These are phyloP conservation scores for Diorhabda sublineata DNA, from an alignment of 1,140 invertebrate species.

Conservation along the genomic window DNA sequence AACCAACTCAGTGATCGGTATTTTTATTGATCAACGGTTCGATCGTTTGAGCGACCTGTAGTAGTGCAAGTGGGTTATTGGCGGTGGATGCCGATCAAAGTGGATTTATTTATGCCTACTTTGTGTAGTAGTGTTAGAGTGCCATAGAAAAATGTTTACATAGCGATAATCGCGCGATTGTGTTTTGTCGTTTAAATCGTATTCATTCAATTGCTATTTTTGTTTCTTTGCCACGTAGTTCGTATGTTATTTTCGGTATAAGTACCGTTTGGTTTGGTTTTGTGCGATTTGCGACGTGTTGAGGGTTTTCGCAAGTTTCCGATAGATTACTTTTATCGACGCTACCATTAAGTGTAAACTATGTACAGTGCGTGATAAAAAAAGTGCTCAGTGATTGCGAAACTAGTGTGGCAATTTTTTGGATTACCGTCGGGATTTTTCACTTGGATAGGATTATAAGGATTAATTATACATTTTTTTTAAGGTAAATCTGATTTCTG, in stretches of 20 bases:
- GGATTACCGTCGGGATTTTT: no score
- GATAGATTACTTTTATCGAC: no score
- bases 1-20: not conserved
- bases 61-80: not conserved
- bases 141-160: slow-evolving; percentile 16
- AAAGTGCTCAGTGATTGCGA: not conserved
- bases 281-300: slow-evolving; percentile 9
- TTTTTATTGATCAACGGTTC: not conserved
- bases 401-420: not conserved
- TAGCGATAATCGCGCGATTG: slow-evolving; percentile 18
- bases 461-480: no score
- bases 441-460: no score
- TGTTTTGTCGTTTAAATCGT: slow-evolving; percentile 8
- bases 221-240: slow-evolving; percentile 17
- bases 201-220: slow-evolving; percentile 9
- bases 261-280: slow-evolving; percentile 11
- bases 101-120: slow-evolving; percentile 11
- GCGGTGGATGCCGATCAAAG: not conserved
- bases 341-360: not conserved
- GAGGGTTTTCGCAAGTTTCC: not conserved
- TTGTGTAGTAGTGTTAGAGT: slow-evolving; percentile 14
- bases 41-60: not conserved
- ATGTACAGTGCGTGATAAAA: not conserved
- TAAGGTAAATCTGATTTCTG: no score
- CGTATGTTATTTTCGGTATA: slow-evolving; percentile 14